Evolutionary conservation across 2,113 vertebrate genomes (phyloP), one percentile per base, ranked within the genome.

Genomic region (Calcarius ornatus): DNA sequence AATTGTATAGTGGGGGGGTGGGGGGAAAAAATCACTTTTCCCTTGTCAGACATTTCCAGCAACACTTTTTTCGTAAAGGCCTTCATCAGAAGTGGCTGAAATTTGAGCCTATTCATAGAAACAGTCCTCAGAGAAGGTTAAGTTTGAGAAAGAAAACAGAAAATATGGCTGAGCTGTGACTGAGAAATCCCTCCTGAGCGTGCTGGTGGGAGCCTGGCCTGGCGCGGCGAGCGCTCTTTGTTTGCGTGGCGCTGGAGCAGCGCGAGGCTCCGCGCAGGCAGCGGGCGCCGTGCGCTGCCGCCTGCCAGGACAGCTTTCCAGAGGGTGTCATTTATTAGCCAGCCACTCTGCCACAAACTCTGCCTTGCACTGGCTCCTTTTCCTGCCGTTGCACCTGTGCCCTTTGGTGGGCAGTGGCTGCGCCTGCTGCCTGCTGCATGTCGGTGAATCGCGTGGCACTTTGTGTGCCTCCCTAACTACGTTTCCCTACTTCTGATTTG

Each of bases 41-140:
- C 93, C 92, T 81, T 97, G 94, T 97, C 95, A 96, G 95, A 65
- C 72, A 42, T 92, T 93, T 97, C 88, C 75, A 88, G 88, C 80
- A 91, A 93, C 93, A 86, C 85, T 90, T 90, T 94, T 94, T 92
- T 90, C 42, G 50, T 21, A 33, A 93, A 91, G 85, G 81, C 47
- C 84, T 94, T 81, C 81, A 90, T 94, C 94, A 93, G 80, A 95
- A 95, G 79, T 61, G 86, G 82, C 57, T 96, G 93, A 95, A 96
- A 96, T 81, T 81, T 27, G 90, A 96, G 68, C 86, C 91, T 85
- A 37, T 73, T 96, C 81, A 47, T 51, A 63, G 75, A 70, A 90
- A 15, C 24, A 42, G 56, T 45, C 88, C 94, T 83, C 21, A 27
- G 90, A 88, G 90, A 57, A 92, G 92, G 85, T 71, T n/a, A 64